phyloP scores from a whole-genome alignment of 2,797 vertebrate species.

The Crenuchus spilurus region DNA sequence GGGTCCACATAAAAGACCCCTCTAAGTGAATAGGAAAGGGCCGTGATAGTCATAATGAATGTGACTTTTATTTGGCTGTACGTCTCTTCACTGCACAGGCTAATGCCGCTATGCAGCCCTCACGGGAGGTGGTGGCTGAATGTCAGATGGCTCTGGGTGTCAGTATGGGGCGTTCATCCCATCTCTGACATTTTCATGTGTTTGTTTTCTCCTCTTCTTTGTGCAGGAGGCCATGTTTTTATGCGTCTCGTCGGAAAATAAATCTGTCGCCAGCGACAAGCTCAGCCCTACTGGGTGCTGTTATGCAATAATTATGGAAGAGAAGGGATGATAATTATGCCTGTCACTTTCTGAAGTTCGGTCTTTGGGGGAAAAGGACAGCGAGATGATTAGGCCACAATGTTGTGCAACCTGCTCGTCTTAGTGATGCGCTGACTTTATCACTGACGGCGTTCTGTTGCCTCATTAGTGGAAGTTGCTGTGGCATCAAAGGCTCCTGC shows the following conservation, averaged over 20 bases:
- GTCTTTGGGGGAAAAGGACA: background rate
- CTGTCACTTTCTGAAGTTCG: conserved; percentile 5
- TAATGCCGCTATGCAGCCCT: conserved; percentile 72
- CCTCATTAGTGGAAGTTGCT: background rate
- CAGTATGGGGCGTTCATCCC: conserved; percentile 65
- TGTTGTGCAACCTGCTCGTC: conserved; percentile 1
- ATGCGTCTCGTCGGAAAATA: conserved; percentile 54
- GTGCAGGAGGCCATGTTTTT: conserved; percentile 39
- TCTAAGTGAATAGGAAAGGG: conserved; percentile 56
- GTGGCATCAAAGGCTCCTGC: background rate
- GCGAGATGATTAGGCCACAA: background rate
- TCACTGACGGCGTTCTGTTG: background rate
- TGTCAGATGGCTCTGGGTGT: conserved; percentile 70
- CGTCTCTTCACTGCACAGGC: conserved; percentile 62
- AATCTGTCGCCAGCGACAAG: conserved; percentile 56
- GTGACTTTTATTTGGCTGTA: conserved; percentile 63
- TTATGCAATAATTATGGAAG: conserved; percentile 24
- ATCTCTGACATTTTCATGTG: conserved; percentile 71
- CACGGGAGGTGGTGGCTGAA: conserved; percentile 61
- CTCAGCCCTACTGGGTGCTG: conserved; percentile 7
- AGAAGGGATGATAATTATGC: conserved; percentile 22
- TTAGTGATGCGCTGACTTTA: conserved; percentile 1
- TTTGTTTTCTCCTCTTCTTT: conserved; percentile 68
- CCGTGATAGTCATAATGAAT: conserved; percentile 68
- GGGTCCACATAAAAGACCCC: background rate